These are phyloP conservation scores for Sarcophaga bullata DNA, from an alignment of 1,140 invertebrate genomes.

Conservation along the genomic window DNA sequence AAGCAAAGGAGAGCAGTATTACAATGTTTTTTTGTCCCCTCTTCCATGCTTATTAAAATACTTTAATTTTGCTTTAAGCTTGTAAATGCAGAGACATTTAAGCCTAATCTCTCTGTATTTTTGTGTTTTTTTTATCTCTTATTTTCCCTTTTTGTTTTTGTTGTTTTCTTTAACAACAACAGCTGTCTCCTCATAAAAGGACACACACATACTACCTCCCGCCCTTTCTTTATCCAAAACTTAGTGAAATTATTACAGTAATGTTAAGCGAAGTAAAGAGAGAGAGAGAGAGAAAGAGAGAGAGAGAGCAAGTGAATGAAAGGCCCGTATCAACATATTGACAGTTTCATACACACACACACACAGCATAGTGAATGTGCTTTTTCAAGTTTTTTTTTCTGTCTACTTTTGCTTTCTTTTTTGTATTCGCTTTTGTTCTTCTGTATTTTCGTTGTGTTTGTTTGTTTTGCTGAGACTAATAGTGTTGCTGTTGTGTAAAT, in stretches of 20 bases:
- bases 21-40: no score
- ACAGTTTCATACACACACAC: slow-evolving; percentile 12
- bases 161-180: background rate
- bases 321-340: slow-evolving; percentile 2
- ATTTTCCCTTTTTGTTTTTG: background rate
- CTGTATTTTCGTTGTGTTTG: no score
- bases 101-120: background rate
- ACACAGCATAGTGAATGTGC: background rate
- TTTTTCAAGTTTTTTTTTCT: no score
- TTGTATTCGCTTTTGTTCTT: no score
- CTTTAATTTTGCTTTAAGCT: no score
- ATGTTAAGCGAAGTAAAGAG: background rate
- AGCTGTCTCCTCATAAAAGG: slow-evolving; percentile 18
- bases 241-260: background rate
- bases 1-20: no score
- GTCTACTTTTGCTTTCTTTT: no score
- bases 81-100: background rate
- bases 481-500: background rate
- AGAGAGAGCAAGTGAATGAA: background rate
- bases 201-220: background rate
- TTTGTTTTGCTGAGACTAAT: no score
- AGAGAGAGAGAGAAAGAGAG: background rate
- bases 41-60: no score
- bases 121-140: no score
- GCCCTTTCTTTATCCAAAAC: background rate